phyloP scores from a whole-genome alignment of 1,140 invertebrate genomes.

The Saccostrea cuccullata region DNA sequence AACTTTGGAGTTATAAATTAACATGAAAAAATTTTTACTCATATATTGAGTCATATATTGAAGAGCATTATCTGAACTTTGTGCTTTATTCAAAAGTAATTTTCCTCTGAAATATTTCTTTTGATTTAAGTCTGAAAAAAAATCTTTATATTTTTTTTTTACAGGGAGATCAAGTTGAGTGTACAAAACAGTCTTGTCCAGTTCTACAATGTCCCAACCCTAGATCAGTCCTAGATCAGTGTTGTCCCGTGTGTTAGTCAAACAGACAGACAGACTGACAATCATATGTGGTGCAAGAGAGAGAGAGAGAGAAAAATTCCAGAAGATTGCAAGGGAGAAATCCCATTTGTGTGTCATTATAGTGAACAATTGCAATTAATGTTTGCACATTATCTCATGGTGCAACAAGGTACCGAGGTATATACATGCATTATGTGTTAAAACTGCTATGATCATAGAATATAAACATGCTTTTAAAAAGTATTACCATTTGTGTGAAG shows the following conservation, averaged over 20 bases:
- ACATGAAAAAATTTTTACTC: too few relatives aligned
- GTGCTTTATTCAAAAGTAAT: too few relatives aligned
- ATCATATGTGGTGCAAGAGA: not conserved
- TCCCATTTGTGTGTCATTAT: not conserved
- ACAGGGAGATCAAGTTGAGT: slow-evolving; percentile 70
- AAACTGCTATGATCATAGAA: not conserved
- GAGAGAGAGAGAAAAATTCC: not conserved
- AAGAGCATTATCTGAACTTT: too few relatives aligned
- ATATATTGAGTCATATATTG: too few relatives aligned
- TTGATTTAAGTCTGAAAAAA: too few relatives aligned
- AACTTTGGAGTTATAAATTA: too few relatives aligned
- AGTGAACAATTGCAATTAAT: not conserved
- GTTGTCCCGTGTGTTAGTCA: slow-evolving; percentile 62
- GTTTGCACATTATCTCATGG: not conserved
- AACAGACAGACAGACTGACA: not conserved
- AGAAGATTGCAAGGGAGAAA: not conserved
- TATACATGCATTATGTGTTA: not conserved
- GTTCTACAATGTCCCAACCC: slow-evolving; percentile 55
- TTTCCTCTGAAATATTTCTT: too few relatives aligned
- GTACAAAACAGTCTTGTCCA: slow-evolving; percentile 59
- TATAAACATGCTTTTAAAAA: not conserved
- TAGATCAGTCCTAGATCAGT: slow-evolving; percentile 55
- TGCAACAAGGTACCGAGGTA: not conserved
- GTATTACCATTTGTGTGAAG: not conserved
- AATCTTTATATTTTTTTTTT: too few relatives aligned